Evolutionary conservation across 37 sponge, comb jelly and placozoan species (phyloP), one percentile per base, ranked within the genome.

Genomic region (Spongilla lacustris): DNA sequence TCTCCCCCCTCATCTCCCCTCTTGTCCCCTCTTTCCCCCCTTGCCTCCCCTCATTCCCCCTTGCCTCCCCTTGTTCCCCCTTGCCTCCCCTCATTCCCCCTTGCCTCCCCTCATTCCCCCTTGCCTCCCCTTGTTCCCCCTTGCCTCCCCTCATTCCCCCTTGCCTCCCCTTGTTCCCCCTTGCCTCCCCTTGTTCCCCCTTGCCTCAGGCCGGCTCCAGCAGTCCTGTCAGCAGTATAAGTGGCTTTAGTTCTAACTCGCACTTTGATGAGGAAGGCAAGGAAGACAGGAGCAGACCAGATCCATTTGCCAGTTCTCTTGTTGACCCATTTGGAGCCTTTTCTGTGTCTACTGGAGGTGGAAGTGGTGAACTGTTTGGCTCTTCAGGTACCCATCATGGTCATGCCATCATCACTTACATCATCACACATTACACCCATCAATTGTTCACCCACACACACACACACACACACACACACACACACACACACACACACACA

Each of bases 191-290:
- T n/a, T n/a, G 48, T 26, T 50, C 67, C 69, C 50, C 36, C 50
- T 50, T 32, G 31, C 2, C 29, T 30, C 79, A 95, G 95, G 93
- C 92, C 79, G 95, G 95, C 19, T 89, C 89, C 68, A 92, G 90
- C 67, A 95, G 95, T 75, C 95, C 95, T 50, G 86, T 92, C 36
- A 92, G 93, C 77, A 92, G 89, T 37, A 81, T 95, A 32, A 95
- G 95, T 87, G 95, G 90, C 3, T 92, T 95, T 68, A 95, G 95
- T 41, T 85, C 90, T 33, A 81, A 80, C 69, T 90, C 90, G 3
- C 90, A 90, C 68, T 70, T 85, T 34, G 85, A 88, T 12, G 92
- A 84, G 29, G 77, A 78, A 28, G 76, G 50, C 28, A 80, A 75
- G 33, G 89, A 83, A 29, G 81, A 74, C 75, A 88, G 66, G 33